Evolutionary conservation across 2,113 vertebrate species (phyloP).

Genomic region (Gallinago paraguaiae): DNA sequence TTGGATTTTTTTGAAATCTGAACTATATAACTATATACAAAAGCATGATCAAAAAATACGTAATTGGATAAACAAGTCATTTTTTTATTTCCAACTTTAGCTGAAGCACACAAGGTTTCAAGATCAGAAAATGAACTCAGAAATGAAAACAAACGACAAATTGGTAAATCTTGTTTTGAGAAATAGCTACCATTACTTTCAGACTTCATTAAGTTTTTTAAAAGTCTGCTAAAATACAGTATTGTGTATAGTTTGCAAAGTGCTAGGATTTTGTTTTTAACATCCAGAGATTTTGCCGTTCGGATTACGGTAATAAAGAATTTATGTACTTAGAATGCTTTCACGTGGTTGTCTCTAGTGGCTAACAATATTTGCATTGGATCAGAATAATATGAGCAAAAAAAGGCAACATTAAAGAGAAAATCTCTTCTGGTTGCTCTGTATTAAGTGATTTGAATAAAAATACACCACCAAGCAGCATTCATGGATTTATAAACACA

Average conservation of each 20-base stretch:
- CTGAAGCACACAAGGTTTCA: constrained; percentile 83
- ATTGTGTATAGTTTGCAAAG: background rate
- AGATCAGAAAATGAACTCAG: constrained; percentile 86
- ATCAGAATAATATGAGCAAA: background rate
- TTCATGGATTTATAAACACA: background rate
- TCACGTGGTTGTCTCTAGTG: background rate
- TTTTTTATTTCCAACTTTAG: constrained; percentile 73
- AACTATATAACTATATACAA: background rate
- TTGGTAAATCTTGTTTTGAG: constrained; percentile 77
- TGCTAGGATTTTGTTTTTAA: background rate
- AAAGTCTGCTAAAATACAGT: background rate
- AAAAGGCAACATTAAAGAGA: background rate
- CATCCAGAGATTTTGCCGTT: background rate
- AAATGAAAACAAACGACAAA: constrained; percentile 86
- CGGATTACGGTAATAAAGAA: background rate
- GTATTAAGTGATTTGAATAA: background rate
- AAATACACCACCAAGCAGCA: background rate
- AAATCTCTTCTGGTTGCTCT: background rate
- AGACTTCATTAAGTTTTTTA: background rate
- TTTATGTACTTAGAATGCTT: background rate
- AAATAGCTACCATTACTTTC: constrained; percentile 32
- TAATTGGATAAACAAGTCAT: constrained; percentile 51
- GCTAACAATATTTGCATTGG: background rate
- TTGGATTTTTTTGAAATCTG: background rate
- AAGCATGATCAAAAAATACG: constrained; percentile 17